Percentiles rank a stretch among this genome's conserved stretches.
Evolutionary conservation across 2,113 vertebrate genomes (phyloP).

Genomic region (Trachemys scripta): DNA sequence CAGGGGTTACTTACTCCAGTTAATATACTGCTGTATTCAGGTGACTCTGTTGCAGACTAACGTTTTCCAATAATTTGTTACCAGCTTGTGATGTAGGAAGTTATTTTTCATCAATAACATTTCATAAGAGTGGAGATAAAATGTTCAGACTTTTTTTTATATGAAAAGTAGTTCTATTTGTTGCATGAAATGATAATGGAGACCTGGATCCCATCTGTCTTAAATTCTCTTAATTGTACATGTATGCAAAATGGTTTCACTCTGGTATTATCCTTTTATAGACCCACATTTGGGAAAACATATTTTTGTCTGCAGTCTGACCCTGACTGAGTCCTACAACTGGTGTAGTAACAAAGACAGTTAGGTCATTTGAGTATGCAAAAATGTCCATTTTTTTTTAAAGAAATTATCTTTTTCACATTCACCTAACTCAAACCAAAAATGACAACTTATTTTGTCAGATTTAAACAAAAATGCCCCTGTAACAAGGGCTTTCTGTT

Average conservation of each 20-base stretch:
- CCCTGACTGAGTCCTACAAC: not conserved
- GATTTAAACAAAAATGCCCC: not conserved
- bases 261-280: not conserved
- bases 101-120: not conserved
- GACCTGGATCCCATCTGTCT: not conserved
- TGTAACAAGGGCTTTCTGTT: no score
- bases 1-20: not conserved
- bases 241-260: not conserved
- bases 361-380: not conserved
- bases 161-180: not conserved
- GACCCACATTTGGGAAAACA: not conserved
- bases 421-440: not conserved
- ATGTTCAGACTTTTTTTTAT: not conserved
- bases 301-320: not conserved
- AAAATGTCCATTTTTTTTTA: not conserved
- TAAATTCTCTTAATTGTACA: not conserved
- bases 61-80: not conserved
- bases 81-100: not conserved
- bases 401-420: not conserved
- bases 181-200: not conserved
- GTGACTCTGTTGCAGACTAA: not conserved
- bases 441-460: not conserved
- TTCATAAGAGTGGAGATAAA: not conserved
- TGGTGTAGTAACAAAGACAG: not conserved
- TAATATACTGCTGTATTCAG: not conserved